Conservation (phyloP, 1,140 invertebrate species). For the Eumaeus atala region DNA sequence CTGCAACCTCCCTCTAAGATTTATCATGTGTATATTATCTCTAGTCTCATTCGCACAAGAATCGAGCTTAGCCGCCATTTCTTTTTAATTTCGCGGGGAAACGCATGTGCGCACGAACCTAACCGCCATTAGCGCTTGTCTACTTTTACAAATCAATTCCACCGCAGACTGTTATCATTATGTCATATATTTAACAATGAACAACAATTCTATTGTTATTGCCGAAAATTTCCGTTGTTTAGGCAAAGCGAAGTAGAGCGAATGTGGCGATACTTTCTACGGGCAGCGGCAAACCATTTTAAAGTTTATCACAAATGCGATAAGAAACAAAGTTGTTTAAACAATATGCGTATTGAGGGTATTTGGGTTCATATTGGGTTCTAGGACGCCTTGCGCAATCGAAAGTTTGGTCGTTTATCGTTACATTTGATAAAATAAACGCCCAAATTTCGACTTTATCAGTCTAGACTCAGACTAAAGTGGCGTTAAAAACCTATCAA, state of each 20-base stretch:
- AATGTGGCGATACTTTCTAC: slow-evolving; percentile 18
- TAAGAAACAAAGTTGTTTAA: not conserved
- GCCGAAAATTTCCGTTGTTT: slow-evolving; percentile 19
- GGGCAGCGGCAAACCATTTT: not conserved
- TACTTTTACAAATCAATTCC: too few species aligned
- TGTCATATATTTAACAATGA: slow-evolving; percentile 16
- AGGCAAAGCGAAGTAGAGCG: slow-evolving; percentile 14
- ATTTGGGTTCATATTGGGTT: slow-evolving; percentile 54
- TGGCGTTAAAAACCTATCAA: too few species aligned
- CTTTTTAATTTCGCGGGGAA: too few species aligned
- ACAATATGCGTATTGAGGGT: slow-evolving; percentile 36
- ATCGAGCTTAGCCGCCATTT: too few species aligned
- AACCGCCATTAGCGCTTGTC: too few species aligned
- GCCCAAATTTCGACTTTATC: slow-evolving; percentile 24
- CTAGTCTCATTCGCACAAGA: too few species aligned
- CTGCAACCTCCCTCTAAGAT: too few species aligned
- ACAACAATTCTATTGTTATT: slow-evolving; percentile 20
- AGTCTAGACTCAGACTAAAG: slow-evolving; percentile 14
- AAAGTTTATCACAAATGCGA: not conserved
- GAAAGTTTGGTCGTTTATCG: slow-evolving; percentile 35
- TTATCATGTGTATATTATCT: too few species aligned
- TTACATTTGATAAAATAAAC: slow-evolving; percentile 37
- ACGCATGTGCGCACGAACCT: too few species aligned
- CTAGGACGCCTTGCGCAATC: slow-evolving; percentile 52
- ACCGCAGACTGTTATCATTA: not conserved